Base-by-base conservation (phyloP, 1,140 invertebrate species). In the Coptotermes formosanus region DNA sequence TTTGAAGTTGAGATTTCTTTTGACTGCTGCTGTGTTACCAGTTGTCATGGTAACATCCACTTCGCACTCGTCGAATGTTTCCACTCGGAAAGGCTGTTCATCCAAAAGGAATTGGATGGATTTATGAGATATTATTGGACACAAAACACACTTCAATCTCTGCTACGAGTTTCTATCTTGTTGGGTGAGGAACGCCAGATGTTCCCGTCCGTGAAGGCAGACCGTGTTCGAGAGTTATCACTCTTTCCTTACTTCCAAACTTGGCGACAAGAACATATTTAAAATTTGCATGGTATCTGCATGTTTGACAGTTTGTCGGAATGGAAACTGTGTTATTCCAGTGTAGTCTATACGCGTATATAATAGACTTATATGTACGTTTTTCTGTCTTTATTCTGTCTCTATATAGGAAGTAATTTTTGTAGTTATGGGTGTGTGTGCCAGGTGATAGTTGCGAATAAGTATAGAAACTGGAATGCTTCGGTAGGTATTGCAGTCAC, bases 51-150 rank as follows among this genome's bases (percentile, higher is more conserved):
- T 75, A 75, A 75, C 64, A 75, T 75, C 25, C 64, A 75, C 64
- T 75, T 75, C 64, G 16, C 64, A 16, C 64, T 75, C 7, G 30
- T 75, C 25, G 64, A 75, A 75, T 75, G 6, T 75, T 75, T 75
- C 64, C 64, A 75, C 64, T 75, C 64, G n/a, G 64, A 75, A 25
- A n/a, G 3, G 64, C 4, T 75, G 25, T 75, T 75, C 64, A 75
- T 75, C 64, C 64, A 75, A 75, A 75, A 75, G 64, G 64, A 75
- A 75, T 75, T 75, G 64, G 64, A 75, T 75, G 64, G 64, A 75
- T 75, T 75, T 75, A 75, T 75, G 64, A 75, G 64, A 75, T 30
- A 75, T 75, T 75, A 75, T 75, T 75, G 64, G 64, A 75, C 64
- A 75, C 64, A 75, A 75, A 75, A 75, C 64, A 75, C 64, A 75